Conservation (phyloP, 2,888 invertebrate species). For the Lasioglossum marginatum region DNA sequence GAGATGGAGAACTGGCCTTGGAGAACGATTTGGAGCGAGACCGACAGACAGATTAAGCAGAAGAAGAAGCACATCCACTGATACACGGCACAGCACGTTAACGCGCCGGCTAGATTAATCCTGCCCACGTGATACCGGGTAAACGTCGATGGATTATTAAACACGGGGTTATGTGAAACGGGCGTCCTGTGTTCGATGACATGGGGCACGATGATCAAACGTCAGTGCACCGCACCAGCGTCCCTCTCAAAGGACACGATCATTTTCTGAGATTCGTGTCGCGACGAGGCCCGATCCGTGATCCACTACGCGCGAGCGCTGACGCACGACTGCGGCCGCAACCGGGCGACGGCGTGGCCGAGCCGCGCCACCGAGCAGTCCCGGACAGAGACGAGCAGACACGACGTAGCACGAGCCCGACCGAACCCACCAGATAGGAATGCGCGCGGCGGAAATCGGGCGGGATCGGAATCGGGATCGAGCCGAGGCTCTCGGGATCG, state of each 20-base stretch:
- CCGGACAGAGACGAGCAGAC: slow-evolving; percentile 43
- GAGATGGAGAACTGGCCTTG: slow-evolving; percentile 10
- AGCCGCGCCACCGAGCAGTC: slow-evolving; percentile 60
- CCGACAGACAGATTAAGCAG: background rate
- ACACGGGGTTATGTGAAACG: background rate
- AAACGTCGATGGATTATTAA: background rate
- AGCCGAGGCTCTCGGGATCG: slow-evolving; percentile 62
- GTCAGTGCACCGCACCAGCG: slow-evolving; percentile 51
- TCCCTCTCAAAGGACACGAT: slow-evolving; percentile 54
- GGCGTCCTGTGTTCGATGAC: slow-evolving; percentile 18
- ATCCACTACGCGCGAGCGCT: slow-evolving; percentile 78
- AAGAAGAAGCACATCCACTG: slow-evolving; percentile 49
- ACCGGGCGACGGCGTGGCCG: slow-evolving; percentile 66
- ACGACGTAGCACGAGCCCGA: slow-evolving; percentile 66
- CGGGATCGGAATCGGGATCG: slow-evolving; percentile 83
- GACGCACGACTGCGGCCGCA: slow-evolving; percentile 79
- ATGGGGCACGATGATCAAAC: slow-evolving; percentile 28
- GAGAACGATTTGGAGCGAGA: background rate
- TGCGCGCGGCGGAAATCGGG: slow-evolving; percentile 82
- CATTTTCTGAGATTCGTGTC: slow-evolving; percentile 54
- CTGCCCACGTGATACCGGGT: slow-evolving; percentile 44
- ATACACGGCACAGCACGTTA: slow-evolving; percentile 57
- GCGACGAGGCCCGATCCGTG: slow-evolving; percentile 50
- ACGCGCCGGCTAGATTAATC: slow-evolving; percentile 47
- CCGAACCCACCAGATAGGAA: slow-evolving; percentile 76